These are phyloP conservation scores for Xylocampa areola DNA, from an alignment of 2,888 invertebrate genomes.

Conservation along the genomic window DNA sequence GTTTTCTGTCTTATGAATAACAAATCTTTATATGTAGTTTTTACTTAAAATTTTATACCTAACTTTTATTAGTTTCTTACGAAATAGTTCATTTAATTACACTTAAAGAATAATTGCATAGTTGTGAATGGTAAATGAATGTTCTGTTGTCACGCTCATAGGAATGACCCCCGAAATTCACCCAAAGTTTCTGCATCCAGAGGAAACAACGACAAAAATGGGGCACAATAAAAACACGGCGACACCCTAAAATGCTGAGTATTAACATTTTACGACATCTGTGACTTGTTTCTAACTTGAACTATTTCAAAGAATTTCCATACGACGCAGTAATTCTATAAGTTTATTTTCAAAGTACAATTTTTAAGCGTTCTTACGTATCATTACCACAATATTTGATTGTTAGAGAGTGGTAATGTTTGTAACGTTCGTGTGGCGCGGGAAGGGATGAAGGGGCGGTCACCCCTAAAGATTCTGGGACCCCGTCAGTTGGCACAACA, in stretches of 20 bases:
- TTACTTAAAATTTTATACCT: slow-evolving; percentile 12
- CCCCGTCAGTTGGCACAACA: slow-evolving; percentile 78
- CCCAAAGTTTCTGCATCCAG: slow-evolving; percentile 28
- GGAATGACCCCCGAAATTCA: slow-evolving; percentile 43
- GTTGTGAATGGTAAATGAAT: slow-evolving; percentile 40
- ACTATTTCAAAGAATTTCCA: slow-evolving; percentile 21
- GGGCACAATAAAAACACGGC: slow-evolving; percentile 39
- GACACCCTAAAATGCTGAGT: slow-evolving; percentile 37
- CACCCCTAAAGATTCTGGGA: slow-evolving; percentile 84
- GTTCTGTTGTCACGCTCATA: slow-evolving; percentile 55
- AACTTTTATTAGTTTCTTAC: slow-evolving; percentile 21
- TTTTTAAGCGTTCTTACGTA: slow-evolving; percentile 29
- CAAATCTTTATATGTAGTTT: too few relatives aligned
- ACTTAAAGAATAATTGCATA: slow-evolving; percentile 34
- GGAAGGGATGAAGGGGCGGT: slow-evolving; percentile 62
- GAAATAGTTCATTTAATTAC: slow-evolving; percentile 45
- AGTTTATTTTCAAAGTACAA: slow-evolving; percentile 15
- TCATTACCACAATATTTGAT: slow-evolving; percentile 53
- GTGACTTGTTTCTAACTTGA: slow-evolving; percentile 17
- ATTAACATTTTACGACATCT: slow-evolving; percentile 43
- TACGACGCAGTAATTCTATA: slow-evolving; percentile 3
- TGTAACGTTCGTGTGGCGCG: slow-evolving; percentile 59
- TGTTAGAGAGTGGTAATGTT: slow-evolving; percentile 65
- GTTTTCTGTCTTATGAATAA: slow-evolving; percentile 11
- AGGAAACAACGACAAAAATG: slow-evolving; percentile 33